Evolutionary conservation across 2,888 invertebrate species (phyloP), one percentile per base, ranked within the genome.

Genomic region (Sinohyriopsis cumingii): DNA sequence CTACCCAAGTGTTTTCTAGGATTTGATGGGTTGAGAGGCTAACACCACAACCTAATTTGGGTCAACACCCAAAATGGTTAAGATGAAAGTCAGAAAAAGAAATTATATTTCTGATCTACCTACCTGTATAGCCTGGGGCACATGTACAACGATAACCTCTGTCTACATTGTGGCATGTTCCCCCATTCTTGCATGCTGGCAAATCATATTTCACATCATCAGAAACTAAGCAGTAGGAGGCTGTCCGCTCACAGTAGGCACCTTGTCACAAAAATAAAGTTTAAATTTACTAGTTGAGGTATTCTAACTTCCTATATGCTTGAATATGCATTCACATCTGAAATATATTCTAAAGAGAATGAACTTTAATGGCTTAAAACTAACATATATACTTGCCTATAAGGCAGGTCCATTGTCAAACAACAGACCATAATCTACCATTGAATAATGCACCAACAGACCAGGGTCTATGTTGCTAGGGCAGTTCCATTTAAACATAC

Each of bases 71-170:
- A 9, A 63, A 63, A 5, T 20, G 24, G 6, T 20, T 45, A 55
- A 55, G n/a, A 54, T n/a, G 3, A 45, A 33, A 45, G 18, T 45
- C 54, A 18, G 55, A 15, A 12, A 18, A 22, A 53, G 5, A 54
- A 55, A 18, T 53, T n/a, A 24, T 15, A 25, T 56, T 55, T 18
- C 60, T 55, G 4, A 25, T 45, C 25, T 54, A 65, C 77, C 57
- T 74, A 85, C 90, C 95, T 86, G 93, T 92, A 84, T 94, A 96
- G 18, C 96, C 97, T 4, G 94, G 93, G 67, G 94, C 93, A 88
- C 97, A 97, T 15, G 92, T 90, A 89, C 97, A 97, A 84, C 94
- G 93, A 89, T 94, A 97, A 82, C 94, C 94, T 22, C 71, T 66
- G 15, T 72, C 22, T 7, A 65, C 68, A 25, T 80, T 77, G 5